Conservation (phyloP, 2,888 invertebrate genomes). For the Eupsilia transversa region DNA sequence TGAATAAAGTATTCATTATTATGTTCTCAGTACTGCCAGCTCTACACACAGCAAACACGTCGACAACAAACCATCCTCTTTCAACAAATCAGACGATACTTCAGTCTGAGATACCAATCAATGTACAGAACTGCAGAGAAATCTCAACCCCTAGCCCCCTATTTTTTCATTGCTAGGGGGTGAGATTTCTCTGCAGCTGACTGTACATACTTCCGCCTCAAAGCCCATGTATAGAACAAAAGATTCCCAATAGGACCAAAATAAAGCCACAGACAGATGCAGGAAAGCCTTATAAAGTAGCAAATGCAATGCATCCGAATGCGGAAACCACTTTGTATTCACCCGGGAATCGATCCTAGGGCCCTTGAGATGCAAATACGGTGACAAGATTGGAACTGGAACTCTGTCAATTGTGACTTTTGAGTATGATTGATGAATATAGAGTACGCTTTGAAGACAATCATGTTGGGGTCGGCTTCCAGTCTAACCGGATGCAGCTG, state of each 20-base stretch:
- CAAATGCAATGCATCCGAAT: conserved; percentile 67
- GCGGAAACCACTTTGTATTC: conserved; percentile 68
- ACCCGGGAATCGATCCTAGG: conserved; percentile 67
- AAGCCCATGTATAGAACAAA: conserved; percentile 40
- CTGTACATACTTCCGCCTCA: background rate
- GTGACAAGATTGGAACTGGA: conserved; percentile 64
- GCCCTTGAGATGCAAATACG: conserved; percentile 75
- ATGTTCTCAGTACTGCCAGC: background rate
- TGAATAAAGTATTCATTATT: background rate
- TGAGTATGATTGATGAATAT: conserved; percentile 21
- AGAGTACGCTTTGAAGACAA: background rate
- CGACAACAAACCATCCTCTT: background rate
- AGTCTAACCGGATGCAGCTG: too few relatives aligned
- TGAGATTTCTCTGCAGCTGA: too few relatives aligned
- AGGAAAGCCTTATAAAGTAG: conserved; percentile 47
- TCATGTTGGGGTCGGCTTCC: too few relatives aligned
- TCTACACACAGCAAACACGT: background rate
- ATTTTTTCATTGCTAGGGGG: too few relatives aligned
- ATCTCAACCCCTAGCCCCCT: too few relatives aligned
- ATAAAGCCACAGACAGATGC: conserved; percentile 45
- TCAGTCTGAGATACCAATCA: conserved; percentile 24
- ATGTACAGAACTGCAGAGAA: too few relatives aligned
- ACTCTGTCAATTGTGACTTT: conserved; percentile 47
- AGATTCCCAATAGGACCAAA: conserved; percentile 24
- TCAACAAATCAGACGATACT: conserved; percentile 13